Percentiles rank a stretch among this genome's conserved stretches.
phyloP scores from a whole-genome alignment of 2,113 vertebrate genomes.

The Atrichornis clamosus region DNA sequence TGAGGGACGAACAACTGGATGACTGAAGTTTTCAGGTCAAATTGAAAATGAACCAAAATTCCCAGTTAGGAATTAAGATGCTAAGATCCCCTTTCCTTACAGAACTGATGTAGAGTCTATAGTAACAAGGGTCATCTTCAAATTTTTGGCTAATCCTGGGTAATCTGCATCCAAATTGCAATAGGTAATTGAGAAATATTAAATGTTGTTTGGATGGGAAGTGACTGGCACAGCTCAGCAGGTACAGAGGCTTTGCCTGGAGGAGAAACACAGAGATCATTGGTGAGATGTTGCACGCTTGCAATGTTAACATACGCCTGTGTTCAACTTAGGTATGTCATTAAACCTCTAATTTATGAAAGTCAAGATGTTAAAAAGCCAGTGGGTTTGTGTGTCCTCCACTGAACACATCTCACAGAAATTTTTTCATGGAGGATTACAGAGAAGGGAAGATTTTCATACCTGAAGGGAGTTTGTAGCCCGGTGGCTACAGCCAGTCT shows the following conservation, averaged over 20 bases:
- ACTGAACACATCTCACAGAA: not conserved
- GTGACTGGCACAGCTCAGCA: not conserved
- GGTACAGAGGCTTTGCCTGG: not conserved
- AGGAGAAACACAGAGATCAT: not conserved
- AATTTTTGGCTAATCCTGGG: not conserved
- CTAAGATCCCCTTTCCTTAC: not conserved
- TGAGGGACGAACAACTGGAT: rapidly evolving
- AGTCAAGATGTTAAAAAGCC: not conserved
- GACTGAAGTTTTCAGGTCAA: not conserved
- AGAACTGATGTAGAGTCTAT: not conserved
- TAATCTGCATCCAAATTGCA: not conserved
- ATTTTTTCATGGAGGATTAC: not conserved
- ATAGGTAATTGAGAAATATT: not conserved
- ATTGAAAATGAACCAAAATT: not conserved
- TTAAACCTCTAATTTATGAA: not conserved
- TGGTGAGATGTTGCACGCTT: not conserved
- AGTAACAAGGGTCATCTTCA: not conserved
- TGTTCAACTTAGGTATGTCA: not conserved
- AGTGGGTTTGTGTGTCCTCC: not conserved
- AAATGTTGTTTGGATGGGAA: not conserved
- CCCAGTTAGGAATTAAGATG: not conserved
- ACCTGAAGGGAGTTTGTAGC: not conserved
- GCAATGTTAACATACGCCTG: not conserved
- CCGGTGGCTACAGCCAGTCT: rapidly evolving
- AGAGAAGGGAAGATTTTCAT: not conserved